Evolutionary conservation across 2,113 vertebrate genomes (phyloP).

Genomic region (Hydrolagus affinis): DNA sequence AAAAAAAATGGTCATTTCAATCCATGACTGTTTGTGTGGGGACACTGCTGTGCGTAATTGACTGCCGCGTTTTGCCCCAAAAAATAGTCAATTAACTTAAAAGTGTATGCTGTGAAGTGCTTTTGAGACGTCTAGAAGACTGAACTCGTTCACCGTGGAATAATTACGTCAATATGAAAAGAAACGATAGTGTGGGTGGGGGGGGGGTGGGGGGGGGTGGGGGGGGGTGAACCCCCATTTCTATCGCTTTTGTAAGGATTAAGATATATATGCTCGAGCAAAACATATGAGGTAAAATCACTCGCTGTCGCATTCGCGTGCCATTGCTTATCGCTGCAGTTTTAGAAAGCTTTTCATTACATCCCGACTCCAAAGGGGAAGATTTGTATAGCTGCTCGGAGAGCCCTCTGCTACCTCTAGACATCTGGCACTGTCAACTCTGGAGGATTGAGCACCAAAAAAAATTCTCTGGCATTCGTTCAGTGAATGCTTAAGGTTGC

Average conservation of each 20-base stretch:
- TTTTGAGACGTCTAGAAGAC: too few relatives aligned
- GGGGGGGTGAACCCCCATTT: too few relatives aligned
- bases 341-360: constrained; percentile 30
- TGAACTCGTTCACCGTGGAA: too few relatives aligned
- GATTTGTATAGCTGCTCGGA: background rate
- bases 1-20: too few relatives aligned
- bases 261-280: constrained; percentile 16
- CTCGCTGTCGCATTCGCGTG: constrained; percentile 16
- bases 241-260: constrained; percentile 4
- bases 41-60: too few relatives aligned
- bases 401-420: background rate
- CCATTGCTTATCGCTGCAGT: constrained; percentile 16
- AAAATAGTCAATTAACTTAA: too few relatives aligned
- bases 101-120: too few relatives aligned
- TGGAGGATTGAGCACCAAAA: constrained; percentile 15
- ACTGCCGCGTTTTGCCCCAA: too few relatives aligned
- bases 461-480: background rate
- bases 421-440: constrained; percentile 7
- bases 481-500: background rate
- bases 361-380: background rate
- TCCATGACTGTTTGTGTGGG: too few relatives aligned
- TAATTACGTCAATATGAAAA: background rate
- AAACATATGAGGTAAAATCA: constrained; percentile 23
- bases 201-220: too few relatives aligned
- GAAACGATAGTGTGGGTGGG: constrained; percentile 15